Evolutionary conservation across 2,113 vertebrate species (phyloP), one percentile per base, ranked within the genome.

Genomic region (Poecilia latipinna): DNA sequence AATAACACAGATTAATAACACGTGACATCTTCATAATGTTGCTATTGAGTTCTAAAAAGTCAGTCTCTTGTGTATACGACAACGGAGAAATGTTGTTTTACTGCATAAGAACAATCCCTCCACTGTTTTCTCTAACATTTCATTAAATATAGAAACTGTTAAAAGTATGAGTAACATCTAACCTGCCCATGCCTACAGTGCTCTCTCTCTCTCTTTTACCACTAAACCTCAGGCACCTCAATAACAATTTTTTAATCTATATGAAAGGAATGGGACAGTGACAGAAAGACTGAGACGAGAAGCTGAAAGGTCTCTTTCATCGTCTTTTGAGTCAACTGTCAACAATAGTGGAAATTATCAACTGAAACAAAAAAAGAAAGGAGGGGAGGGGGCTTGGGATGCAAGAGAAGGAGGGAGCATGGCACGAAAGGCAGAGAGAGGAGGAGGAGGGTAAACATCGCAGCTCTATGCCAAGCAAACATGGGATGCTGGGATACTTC

Each of bases 401-500:
- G 65, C 4, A 51, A 54, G 72, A 37, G 19, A 68, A 54, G 61
- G 71, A 71, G 69, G 37, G 66, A 61, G 70, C 48, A 5, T 64
- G 80, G 68, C 48, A 75, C 35, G 60, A 62, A 8, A 64, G 65
- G 29, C 26, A 54, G 61, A 75, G 28, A 75, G 75, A 74, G 37
- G 65, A 51, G 62, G 71, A 85, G 80, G 83, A 88, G 78, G 86
- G 88, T 89, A 93, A 93, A 94, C 89, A 93, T 93, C 77, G 75
- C 90, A 94, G 85, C 82, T 90, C 86, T n/a, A 85, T 92, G 92
- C 88, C 92, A 88, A 90, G 91, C 89, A 93, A 93, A 93, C 91
- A 93, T 82, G 78, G 91, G 88, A 90, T 86, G 90, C 91, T 92
- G 91, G 91, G 91, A 93, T 90, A 89, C 90, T 91, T 90, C 90